Base-by-base conservation (phyloP, 64 coral and sea anemone genomes). In the Porites lutea region DNA sequence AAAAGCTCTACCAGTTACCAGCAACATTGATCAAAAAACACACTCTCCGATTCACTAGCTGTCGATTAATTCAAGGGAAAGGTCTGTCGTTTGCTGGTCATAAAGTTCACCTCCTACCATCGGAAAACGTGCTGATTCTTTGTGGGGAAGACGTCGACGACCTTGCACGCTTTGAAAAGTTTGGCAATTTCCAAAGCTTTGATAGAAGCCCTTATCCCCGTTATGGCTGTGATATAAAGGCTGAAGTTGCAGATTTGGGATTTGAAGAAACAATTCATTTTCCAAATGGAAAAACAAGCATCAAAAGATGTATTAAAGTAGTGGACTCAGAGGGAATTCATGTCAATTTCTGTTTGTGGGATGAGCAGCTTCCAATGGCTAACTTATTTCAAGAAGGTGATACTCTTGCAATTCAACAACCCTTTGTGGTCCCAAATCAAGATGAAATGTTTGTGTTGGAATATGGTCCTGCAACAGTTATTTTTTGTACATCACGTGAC, bases 321-420 rank as follows among this genome's bases (percentile, higher is more conserved):
- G 88, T 96, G 13, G 94, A 99, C 54, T 71, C 68, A 68, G 72
- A 89, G 75, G 97, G 90, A 2, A 82, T 99, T 68, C 97, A 99
- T 59, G 85, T 86, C 16, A 96, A 79, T 37, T 89, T 99, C 3
- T 79, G 61, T 6, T 88, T 99, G 3, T 99, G 97, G 97, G 97
- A 99, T 86, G 97, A 99, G 13, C 92, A 99, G 45, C 88, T 99
- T 59, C 87, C 94, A 27, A 46, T 99, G 46, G 75, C 76, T 62
- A 87, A 94, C 44, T 75, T 99, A 16, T 99, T 99, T 61, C 93
- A 94, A 86, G 91, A 94, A 65, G 97, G 94, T 45, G 97, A 99
- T 43, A 88, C 54, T 22, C 87, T 99, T 44, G 91, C 85, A 47
- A 96, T 99, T 51, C 87, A 95, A 54, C 88, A 96, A 50, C 94